Conservation (phyloP, 2,113 vertebrate species). For the Phycodurus eques region DNA sequence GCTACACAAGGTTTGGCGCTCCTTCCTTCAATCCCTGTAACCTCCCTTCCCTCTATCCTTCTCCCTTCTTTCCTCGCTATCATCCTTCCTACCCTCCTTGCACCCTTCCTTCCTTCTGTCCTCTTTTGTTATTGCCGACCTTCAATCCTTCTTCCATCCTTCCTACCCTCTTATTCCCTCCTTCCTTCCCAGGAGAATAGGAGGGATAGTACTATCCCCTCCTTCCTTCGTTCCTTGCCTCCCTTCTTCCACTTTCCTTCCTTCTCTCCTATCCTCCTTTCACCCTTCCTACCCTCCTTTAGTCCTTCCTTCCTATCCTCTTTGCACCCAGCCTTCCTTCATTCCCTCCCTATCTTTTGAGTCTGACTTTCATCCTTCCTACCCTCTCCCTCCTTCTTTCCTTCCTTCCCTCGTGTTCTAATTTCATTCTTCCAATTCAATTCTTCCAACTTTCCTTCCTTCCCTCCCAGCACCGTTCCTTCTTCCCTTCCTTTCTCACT, state of each 20-base stretch:
- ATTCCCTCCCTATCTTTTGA: not conserved
- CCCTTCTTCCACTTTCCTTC: not conserved
- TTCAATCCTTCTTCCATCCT: not conserved
- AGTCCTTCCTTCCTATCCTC: not conserved
- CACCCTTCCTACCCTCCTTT: not conserved
- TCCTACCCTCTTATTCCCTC: not conserved
- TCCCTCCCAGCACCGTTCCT: not conserved
- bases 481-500: not conserved
- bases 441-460: not conserved
- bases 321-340: not conserved
- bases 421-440: not conserved
- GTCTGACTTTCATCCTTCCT: not conserved
- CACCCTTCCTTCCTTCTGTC: not conserved
- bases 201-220: too few relatives aligned
- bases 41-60: not conserved
- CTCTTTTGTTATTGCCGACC: too few relatives aligned
- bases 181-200: too few relatives aligned
- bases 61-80: not conserved
- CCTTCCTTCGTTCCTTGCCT: not conserved
- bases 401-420: too few relatives aligned
- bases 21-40: not conserved
- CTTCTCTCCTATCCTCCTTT: not conserved
- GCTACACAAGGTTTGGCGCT: not conserved
- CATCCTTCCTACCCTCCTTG: not conserved
- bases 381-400: not conserved